Base-by-base conservation (phyloP, 2,888 invertebrate species). In the Bhutanitis thaidina region DNA sequence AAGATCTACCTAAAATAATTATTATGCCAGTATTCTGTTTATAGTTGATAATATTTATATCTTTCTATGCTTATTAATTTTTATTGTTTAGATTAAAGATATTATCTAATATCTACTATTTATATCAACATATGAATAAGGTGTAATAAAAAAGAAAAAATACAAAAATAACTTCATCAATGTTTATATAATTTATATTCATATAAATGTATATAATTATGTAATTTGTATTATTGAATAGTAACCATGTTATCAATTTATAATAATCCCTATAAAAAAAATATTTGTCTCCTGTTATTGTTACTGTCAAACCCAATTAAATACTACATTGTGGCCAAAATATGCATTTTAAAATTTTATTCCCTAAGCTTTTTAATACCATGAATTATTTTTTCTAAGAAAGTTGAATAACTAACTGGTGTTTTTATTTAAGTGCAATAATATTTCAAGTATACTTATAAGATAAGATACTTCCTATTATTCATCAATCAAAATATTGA, bases 1-100 rank as follows among this genome's bases (percentile, higher is more conserved):
- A 36, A 35, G 39, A 46, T 39, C 30, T 32, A 20, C 20, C 20
- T 20, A 20, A 3, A 3, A 37, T 43, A 37, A 35, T 36, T 29
- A 29, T 29, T 39, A 36, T 36, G 32, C 51, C 51, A 46, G 60
- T 58, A 62, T 60, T 55, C n/a, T 50, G 49, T 57, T 57, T 43
- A 52, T 49, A 46, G 47, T 46, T 49, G 13, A 39, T 53, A 54
- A 53, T 53, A 56, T 57, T 55, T 57, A 47, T 54, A 63, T 64
- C 64, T 66, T 64, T 59, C 55, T 63, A 63, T 60, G 53, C 58
- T 67, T 64, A 66, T 67, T n/a, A n/a, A 61, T 68, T 65, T 64
- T 60, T 30, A 66, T 67, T 56, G 56, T 55, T 57, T 56, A 53
- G 50, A 41, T 13, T 40, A 46, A 41, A 20, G 15, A 37, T 38